Conservation (phyloP, 2,113 vertebrate species). For the Erpornis zantholeuca region DNA sequence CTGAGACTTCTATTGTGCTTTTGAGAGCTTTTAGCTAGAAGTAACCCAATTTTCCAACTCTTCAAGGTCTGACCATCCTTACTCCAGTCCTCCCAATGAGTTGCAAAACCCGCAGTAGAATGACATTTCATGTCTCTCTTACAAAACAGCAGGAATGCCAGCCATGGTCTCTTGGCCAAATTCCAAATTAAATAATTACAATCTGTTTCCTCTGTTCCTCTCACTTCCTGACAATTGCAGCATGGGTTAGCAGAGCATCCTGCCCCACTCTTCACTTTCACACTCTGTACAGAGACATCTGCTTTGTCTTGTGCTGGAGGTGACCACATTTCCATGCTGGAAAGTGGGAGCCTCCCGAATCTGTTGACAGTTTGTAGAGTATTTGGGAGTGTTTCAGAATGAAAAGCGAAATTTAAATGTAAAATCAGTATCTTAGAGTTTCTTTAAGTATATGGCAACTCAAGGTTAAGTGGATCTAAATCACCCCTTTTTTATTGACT, state of each 20-base stretch:
- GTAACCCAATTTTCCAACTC: not conserved
- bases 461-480: not conserved
- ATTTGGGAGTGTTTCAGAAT: not conserved
- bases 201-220: not conserved
- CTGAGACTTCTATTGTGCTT: not conserved
- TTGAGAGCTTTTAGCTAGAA: not conserved
- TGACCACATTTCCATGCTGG: not conserved
- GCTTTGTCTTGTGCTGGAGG: not conserved
- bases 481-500: not conserved
- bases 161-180: not conserved
- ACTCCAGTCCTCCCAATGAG: not conserved
- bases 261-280: not conserved
- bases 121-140: not conserved
- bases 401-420: not conserved
- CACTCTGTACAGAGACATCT: not conserved
- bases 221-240: not conserved
- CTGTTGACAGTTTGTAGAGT: not conserved
- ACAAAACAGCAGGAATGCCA: not conserved
- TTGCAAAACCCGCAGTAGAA: not conserved
- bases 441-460: not conserved
- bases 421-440: not conserved
- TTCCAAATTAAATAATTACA: constrained; percentile 1
- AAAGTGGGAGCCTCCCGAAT: not conserved
- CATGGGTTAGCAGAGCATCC: not conserved
- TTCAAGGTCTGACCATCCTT: not conserved